Base-by-base conservation (phyloP, 2,797 vertebrate species). In the Melanogrammus aeglefinus region DNA sequence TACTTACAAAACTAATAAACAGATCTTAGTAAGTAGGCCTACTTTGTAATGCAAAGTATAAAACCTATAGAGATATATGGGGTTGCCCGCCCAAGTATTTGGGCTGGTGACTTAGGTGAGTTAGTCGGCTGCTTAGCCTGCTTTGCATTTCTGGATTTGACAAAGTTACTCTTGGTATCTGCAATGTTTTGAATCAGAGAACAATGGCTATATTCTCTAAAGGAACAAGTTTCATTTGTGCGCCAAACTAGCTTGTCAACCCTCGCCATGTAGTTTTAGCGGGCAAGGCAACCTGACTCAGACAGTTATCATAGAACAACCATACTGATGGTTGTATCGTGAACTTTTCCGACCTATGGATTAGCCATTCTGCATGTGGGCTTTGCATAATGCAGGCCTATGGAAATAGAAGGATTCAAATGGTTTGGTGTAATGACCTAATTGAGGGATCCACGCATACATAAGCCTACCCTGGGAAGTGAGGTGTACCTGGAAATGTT, bases 181-280 rank as follows among this genome's bases (percentile, higher is more conserved):
- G 27, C 8, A 69, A 69, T 27, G 63, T 69, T 27, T 69, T 69
- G 63, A 63, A n/a, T n/a, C n/a, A 63, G 57, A 66, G 63, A 4
- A 66, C 63, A 69, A 69, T 69, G 63, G 63, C 7, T 27, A 27
- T 10, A 69, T 27, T 69, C 63, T 69, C 63, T 27, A 27, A 69
- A 69, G 63, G 63, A 69, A 69, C 63, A 69, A 69, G 63, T 69
- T 69, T 69, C 24, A 27, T 12, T 27, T 69, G 63, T 69, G 63
- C 63, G 9, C 24, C 63, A 69, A 66, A 69, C n/a, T 10, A 27
- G 63, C 63, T 27, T 10, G 57, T 24, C 21, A n/a, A 63, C 57
- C 57, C 21, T 57, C 21, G n/a, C n/a, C 57, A 24, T 5, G 13
- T 69, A 3, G 8, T 27, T 12, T 69, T 27, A 27, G 24, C 63